phyloP scores from a whole-genome alignment of 1,140 invertebrate species.

The Pteromalus puparum region DNA sequence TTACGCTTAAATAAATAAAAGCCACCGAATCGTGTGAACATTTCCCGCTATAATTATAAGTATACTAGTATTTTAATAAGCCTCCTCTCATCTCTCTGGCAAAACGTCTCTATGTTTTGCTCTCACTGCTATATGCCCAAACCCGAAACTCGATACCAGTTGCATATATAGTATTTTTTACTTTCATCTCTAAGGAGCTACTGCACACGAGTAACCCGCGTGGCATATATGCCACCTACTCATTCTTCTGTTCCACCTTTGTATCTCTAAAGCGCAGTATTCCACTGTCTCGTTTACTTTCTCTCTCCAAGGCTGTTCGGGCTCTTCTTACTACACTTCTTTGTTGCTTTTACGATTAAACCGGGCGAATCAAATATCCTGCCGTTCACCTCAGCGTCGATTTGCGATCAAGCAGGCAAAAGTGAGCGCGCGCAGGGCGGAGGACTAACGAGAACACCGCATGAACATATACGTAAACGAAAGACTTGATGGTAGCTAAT shows the following conservation, averaged over 20 bases:
- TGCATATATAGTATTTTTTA: too few species aligned
- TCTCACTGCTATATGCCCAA: too few species aligned
- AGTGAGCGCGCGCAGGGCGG: background rate
- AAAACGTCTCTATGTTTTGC: too few species aligned
- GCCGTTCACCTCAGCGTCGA: conserved; percentile 21
- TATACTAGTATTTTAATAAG: too few species aligned
- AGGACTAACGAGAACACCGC: background rate
- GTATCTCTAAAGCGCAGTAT: conserved; percentile 3
- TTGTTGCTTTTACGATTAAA: conserved; percentile 21
- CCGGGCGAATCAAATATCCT: conserved; percentile 28
- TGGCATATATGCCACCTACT: background rate
- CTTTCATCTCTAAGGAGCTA: too few species aligned
- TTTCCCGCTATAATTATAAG: too few species aligned
- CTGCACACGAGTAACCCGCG: background rate
- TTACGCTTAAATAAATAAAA: too few species aligned
- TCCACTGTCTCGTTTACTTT: background rate
- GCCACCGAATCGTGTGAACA: too few species aligned
- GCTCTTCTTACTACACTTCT: conserved; percentile 1
- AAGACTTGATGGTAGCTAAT: background rate
- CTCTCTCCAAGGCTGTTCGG: background rate
- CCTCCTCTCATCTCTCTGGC: too few species aligned
- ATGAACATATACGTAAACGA: background rate
- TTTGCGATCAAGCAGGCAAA: background rate
- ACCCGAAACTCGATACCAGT: too few species aligned
- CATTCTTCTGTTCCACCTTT: background rate